Conservation (phyloP, 2,113 vertebrate species). For the Balaeniceps rex region DNA sequence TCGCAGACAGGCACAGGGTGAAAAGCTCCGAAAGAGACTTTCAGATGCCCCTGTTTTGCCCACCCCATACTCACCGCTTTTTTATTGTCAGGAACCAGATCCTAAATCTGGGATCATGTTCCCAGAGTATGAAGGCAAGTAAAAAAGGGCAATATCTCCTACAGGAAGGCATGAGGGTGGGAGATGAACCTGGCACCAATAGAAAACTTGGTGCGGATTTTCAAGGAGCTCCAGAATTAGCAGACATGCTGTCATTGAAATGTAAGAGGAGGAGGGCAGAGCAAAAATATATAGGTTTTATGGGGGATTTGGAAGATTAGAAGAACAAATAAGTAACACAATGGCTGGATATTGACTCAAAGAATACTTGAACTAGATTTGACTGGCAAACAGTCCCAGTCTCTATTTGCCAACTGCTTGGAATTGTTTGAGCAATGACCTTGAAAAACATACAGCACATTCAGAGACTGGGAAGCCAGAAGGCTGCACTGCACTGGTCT, state of each 20-base stretch:
- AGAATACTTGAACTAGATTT: slow-evolving; percentile 60
- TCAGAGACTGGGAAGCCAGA: slow-evolving; percentile 32
- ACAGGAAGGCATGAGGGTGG: not conserved
- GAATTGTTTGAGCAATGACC: slow-evolving; percentile 62
- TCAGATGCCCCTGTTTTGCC: not conserved
- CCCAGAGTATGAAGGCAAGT: not conserved
- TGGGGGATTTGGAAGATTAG: slow-evolving; percentile 51
- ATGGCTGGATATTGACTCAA: slow-evolving; percentile 59
- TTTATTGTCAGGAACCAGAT: not conserved
- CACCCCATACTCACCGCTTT: not conserved
- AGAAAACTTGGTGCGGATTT: not conserved
- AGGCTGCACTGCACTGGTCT: not conserved
- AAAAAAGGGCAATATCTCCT: not conserved
- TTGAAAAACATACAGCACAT: slow-evolving; percentile 54
- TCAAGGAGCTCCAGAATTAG: slow-evolving; percentile 41
- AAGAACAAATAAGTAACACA: slow-evolving; percentile 64
- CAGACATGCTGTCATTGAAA: slow-evolving; percentile 35
- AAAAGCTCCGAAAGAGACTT: not conserved
- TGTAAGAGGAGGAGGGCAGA: not conserved
- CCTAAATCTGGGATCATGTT: not conserved
- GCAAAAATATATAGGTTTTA: slow-evolving; percentile 51
- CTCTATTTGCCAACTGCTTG: slow-evolving; percentile 61
- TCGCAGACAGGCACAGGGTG: not conserved
- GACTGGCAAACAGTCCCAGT: slow-evolving; percentile 51
- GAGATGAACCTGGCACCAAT: not conserved